Evolutionary conservation across 2,888 invertebrate species (phyloP).

Genomic region (Orchesellides sinensis): DNA sequence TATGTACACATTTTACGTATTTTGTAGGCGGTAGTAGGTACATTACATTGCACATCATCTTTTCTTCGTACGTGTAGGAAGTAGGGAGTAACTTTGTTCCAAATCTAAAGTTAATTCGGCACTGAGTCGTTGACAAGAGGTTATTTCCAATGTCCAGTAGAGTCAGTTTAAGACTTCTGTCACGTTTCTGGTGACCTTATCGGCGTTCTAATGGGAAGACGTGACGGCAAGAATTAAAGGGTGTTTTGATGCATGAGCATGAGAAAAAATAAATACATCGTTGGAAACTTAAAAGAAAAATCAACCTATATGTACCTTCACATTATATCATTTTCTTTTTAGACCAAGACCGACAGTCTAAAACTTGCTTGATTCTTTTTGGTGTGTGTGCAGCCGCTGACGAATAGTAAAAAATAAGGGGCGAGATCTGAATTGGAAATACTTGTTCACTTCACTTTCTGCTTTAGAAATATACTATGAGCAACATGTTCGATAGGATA

Average conservation of each 20-base stretch:
- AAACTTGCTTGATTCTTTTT: neutral
- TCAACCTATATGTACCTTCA: too few relatives aligned
- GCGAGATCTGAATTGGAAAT: conserved; percentile 49
- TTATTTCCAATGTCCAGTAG: conserved; percentile 51
- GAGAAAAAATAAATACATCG: conserved; percentile 11
- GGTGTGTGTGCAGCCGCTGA: neutral
- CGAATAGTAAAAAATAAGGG: conserved; percentile 8
- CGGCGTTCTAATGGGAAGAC: conserved; percentile 67
- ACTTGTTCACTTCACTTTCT: conserved; percentile 17
- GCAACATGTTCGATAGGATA: too few relatives aligned
- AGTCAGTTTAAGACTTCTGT: conserved; percentile 58
- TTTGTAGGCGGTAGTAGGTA: too few relatives aligned
- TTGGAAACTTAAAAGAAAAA: neutral
- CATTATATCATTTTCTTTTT: too few relatives aligned
- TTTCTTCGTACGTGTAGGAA: neutral
- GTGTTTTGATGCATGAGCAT: conserved; percentile 27
- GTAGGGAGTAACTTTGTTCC: conserved; percentile 36
- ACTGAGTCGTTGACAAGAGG: conserved; percentile 57
- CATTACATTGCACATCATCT: neutral
- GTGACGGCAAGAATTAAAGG: conserved; percentile 64
- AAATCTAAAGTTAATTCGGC: conserved; percentile 50
- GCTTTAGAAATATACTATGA: too few relatives aligned
- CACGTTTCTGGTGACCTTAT: conserved; percentile 67
- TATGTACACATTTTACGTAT: too few relatives aligned
- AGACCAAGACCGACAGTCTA: too few relatives aligned